Percentiles rank a stretch among this genome's conserved stretches.
Conservation (phyloP, 2,888 invertebrate species). For the Xylota segnis region DNA sequence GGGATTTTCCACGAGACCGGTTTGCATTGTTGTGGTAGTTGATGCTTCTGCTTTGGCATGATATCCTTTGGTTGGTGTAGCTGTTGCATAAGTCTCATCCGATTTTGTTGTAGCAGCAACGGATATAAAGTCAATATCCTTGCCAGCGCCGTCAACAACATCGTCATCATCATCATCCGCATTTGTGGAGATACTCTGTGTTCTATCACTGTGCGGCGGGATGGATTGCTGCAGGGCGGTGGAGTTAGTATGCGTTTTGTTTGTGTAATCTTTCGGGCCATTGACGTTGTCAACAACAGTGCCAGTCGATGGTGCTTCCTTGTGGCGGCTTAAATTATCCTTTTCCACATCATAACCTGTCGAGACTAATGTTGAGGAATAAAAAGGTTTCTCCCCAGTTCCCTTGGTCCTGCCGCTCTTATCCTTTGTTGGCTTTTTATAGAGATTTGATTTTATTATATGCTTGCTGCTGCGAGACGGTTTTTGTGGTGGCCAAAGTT, state of each 20-base stretch:
- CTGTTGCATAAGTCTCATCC: conserved; percentile 68
- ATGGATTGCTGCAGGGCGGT: conserved; percentile 23
- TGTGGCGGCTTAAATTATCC: conserved; percentile 57
- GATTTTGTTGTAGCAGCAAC: conserved; percentile 62
- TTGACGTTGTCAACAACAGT: conserved; percentile 70
- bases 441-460: conserved; percentile 57
- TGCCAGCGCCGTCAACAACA: conserved; percentile 50
- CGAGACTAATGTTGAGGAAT: conserved; percentile 64
- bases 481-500: conserved; percentile 59
- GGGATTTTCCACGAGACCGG: conserved; percentile 66
- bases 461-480: conserved; percentile 65
- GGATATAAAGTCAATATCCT: conserved; percentile 74
- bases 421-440: conserved; percentile 65
- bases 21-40: conserved; percentile 67
- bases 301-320: conserved; percentile 41
- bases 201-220: background rate
- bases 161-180: conserved; percentile 33
- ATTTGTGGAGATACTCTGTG: conserved; percentile 41
- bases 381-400: conserved; percentile 32
- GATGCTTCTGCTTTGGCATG: conserved; percentile 49
- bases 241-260: conserved; percentile 53
- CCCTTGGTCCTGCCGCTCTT: conserved; percentile 40
- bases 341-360: conserved; percentile 66
- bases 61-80: conserved; percentile 57
- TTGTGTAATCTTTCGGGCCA: conserved; percentile 65